Evolutionary conservation across 2,888 invertebrate genomes (phyloP).

Genomic region (Pollenia angustigena): DNA sequence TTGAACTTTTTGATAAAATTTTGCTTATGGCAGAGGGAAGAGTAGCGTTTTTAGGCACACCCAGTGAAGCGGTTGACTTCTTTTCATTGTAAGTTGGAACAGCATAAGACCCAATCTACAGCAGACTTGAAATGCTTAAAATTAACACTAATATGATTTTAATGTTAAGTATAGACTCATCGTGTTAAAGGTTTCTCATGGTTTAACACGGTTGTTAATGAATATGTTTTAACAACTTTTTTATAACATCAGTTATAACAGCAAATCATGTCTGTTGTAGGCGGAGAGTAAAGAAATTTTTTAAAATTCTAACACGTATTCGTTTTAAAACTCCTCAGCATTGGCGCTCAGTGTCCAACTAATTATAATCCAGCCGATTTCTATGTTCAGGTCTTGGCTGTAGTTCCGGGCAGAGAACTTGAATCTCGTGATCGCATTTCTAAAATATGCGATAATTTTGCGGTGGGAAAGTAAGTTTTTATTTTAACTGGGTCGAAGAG

Average conservation of each 20-base stretch:
- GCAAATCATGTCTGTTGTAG: too few species aligned
- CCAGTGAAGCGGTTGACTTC: constrained; percentile 91
- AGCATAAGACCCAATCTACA: neutral
- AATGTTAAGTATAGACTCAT: too few species aligned
- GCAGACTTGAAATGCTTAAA: too few species aligned
- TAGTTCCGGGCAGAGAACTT: constrained; percentile 92
- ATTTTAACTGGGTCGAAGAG: too few species aligned
- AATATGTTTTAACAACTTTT: too few species aligned
- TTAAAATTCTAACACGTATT: neutral
- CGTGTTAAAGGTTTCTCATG: too few species aligned
- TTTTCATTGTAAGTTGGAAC: constrained; percentile 89
- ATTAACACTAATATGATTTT: too few species aligned
- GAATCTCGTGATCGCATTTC: constrained; percentile 91
- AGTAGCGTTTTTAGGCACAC: constrained; percentile 93
- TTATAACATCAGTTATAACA: too few species aligned
- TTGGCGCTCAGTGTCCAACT: constrained; percentile 92
- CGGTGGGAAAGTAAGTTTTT: constrained; percentile 79
- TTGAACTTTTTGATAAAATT: constrained; percentile 94
- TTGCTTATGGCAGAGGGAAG: constrained; percentile 96
- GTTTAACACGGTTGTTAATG: too few species aligned
- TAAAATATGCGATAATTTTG: constrained; percentile 91
- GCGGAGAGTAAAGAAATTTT: neutral
- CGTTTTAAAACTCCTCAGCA: constrained; percentile 84
- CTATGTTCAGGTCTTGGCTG: constrained; percentile 94
- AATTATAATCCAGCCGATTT: constrained; percentile 98